Evolutionary conservation across 1,140 invertebrate species (phyloP).

Genomic region (Aricia agestis): DNA sequence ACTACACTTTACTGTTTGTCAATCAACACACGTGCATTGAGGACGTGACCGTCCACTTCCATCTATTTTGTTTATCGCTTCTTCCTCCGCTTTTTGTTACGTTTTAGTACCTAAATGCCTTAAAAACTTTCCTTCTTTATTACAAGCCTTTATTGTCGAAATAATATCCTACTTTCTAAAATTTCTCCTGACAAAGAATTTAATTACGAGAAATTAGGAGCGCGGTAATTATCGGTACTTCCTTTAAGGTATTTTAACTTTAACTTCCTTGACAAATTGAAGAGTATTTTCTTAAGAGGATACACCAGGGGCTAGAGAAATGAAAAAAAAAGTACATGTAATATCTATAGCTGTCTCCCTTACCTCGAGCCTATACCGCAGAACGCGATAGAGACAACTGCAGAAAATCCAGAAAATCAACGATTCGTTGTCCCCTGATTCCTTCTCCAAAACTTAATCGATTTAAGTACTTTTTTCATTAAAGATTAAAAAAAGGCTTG

Average conservation of each 20-base stretch:
- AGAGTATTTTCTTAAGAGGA: not conserved
- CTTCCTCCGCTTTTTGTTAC: not conserved
- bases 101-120: not conserved
- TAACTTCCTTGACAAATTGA: not conserved
- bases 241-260: too few species aligned
- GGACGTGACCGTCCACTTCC: not conserved
- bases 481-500: too few species aligned
- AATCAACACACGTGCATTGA: not conserved
- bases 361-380: too few species aligned
- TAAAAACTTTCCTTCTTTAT: not conserved
- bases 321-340: too few species aligned
- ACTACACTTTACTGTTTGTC: constrained; percentile 1
- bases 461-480: too few species aligned
- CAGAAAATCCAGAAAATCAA: too few species aligned
- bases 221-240: too few species aligned
- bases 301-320: too few species aligned
- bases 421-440: too few species aligned
- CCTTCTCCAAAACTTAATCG: too few species aligned
- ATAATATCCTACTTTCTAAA: not conserved
- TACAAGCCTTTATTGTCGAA: not conserved
- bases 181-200: not conserved
- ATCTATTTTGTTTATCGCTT: not conserved
- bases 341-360: too few species aligned
- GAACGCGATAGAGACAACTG: too few species aligned
- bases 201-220: not conserved